Percentiles rank a stretch among this genome's conserved stretches.
Evolutionary conservation across 2,113 vertebrate genomes (phyloP).

Genomic region (Lepidothrix coronata): DNA sequence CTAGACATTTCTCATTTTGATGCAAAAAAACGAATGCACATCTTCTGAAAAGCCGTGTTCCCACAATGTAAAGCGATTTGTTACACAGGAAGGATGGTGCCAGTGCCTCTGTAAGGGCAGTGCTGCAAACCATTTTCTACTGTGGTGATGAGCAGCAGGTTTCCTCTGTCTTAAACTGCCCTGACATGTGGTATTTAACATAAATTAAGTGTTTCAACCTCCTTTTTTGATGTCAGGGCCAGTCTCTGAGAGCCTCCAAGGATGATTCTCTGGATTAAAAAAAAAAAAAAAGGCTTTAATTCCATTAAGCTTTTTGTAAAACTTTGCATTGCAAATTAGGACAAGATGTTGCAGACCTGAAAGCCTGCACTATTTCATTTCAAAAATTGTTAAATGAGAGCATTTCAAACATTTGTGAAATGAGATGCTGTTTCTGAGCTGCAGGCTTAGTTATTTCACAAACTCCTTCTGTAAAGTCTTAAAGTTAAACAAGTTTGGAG

Average conservation of each 20-base stretch:
- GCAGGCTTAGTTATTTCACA: not conserved
- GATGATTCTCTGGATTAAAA: not conserved
- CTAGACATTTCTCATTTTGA: not conserved
- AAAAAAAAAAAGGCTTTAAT: not conserved
- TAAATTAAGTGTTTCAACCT: not conserved
- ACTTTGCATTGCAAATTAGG: constrained; percentile 13
- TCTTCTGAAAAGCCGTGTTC: not conserved
- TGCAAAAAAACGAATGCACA: not conserved
- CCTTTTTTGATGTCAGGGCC: not conserved
- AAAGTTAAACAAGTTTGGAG: not conserved
- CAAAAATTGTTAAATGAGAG: not conserved
- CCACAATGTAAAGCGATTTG: not conserved
- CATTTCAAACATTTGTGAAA: not conserved
- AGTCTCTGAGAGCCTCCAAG: not conserved
- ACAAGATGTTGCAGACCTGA: not conserved
- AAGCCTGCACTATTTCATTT: not conserved
- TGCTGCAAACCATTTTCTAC: not conserved
- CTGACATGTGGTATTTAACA: not conserved
- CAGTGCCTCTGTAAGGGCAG: not conserved
- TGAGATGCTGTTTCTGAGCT: not conserved
- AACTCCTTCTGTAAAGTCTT: not conserved
- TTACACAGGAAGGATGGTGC: not conserved
- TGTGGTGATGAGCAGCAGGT: not conserved
- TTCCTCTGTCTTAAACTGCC: not conserved
- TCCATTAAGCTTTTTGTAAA: not conserved